Conservation (phyloP, 2,797 vertebrate genomes). For the Hemitrygon akajei region DNA sequence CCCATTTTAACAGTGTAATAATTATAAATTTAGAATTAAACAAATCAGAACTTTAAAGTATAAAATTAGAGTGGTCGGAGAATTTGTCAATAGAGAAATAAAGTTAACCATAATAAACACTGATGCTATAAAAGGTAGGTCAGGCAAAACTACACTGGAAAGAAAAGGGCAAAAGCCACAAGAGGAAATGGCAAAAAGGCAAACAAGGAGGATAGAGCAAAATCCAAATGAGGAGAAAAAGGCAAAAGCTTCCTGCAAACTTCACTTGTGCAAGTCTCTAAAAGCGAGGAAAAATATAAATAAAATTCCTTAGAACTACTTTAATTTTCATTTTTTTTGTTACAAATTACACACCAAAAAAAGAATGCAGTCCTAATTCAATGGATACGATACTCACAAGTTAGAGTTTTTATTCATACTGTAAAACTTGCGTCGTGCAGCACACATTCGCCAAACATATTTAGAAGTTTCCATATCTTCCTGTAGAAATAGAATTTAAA, state of each 20-base stretch:
- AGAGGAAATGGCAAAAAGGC: too few species aligned
- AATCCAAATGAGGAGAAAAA: slow-evolving; percentile 77
- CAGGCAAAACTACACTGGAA: slow-evolving; percentile 62
- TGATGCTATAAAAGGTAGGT: background rate
- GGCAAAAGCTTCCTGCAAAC: slow-evolving; percentile 80
- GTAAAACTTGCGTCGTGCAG: slow-evolving; percentile 95
- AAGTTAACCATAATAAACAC: slow-evolving; percentile 42
- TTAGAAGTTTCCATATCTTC: slow-evolving; percentile 99
- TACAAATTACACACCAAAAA: background rate
- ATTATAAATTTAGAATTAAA: too few species aligned
- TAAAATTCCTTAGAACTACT: slow-evolving; percentile 4
- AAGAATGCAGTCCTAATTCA: slow-evolving; percentile 45
- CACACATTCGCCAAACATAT: slow-evolving; percentile 94
- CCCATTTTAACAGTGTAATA: too few species aligned
- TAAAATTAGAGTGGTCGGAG: too few species aligned
- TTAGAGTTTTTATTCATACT: slow-evolving; percentile 82
- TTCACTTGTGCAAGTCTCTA: slow-evolving; percentile 76
- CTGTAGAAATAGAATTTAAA: slow-evolving; percentile 51
- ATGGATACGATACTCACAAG: slow-evolving; percentile 73
- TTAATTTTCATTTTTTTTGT: background rate
- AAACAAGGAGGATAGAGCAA: too few species aligned
- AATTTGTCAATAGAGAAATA: slow-evolving; percentile 40
- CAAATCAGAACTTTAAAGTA: too few species aligned
- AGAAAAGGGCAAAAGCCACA: slow-evolving; percentile 68
- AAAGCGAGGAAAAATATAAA: slow-evolving; percentile 57